Evolutionary conservation across 2,888 invertebrate genomes (phyloP), one percentile per base, ranked within the genome.

Genomic region (Chrysolina oricalcia): DNA sequence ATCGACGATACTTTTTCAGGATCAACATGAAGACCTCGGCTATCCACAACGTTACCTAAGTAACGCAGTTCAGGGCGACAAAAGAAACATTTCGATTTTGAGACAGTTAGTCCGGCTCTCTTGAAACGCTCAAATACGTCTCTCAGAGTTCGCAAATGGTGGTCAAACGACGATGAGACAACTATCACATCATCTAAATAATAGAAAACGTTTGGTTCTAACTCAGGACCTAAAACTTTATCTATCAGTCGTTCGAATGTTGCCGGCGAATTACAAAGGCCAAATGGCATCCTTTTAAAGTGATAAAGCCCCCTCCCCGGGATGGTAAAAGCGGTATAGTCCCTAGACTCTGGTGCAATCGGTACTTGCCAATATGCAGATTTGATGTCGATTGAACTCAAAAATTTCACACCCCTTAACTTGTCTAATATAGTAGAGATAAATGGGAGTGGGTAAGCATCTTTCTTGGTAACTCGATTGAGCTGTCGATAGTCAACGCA

Each of bases 271-370:
- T 80, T 78, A 10, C 76, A 74, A 0, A 85, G 48, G 0, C 83
- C 83, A 62, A 83, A 83, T 0, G 85, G 82, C 81, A 85, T 80
- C 0, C 81, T 76, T 0, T 56, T 74, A 43, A 85, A 85, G 9
- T 85, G 81, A 46, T 75, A 82, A 0, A 84, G 66, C 0, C 84
- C 81, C 2, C 81, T 56, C 19, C 75, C 75, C 0, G 84, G 84
- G 1, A 85, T 81, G 0, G 81, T 81, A 68, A 85, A 86, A 0
- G 83, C 83, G 0, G 84, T 85, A 2, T 79, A 76, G 15, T 81
- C 80, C n/a, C 72, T 64, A 48, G 48, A 48, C 48, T 48, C 48
- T 35, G 78, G 63, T n/a, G 64, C 53, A 15, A 77, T 59, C 8
- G 68, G 68, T 8, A 77, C 43, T 56, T 77, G 72, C 63, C 64